phyloP scores from a whole-genome alignment of 2,797 vertebrate species.

The Oceanodroma leucorhoa region DNA sequence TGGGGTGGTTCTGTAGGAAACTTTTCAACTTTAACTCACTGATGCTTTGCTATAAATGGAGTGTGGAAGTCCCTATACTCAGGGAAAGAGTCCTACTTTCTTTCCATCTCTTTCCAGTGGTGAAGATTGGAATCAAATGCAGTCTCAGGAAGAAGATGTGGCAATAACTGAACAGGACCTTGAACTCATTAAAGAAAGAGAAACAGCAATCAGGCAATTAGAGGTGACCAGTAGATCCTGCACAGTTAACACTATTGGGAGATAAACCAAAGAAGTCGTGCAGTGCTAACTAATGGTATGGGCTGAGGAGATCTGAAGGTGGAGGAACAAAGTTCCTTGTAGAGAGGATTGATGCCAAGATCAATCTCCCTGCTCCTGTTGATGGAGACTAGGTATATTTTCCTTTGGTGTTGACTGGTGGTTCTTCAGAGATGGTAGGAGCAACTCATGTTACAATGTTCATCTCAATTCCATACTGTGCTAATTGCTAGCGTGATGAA shows the following conservation, averaged over 20 bases:
- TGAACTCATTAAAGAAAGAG: slow-evolving; percentile 94
- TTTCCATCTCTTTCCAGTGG: slow-evolving; percentile 78
- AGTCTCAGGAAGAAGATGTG: slow-evolving; percentile 85
- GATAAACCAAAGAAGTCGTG: neutral
- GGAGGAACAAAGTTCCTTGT: neutral
- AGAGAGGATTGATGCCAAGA: neutral
- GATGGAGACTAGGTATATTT: neutral
- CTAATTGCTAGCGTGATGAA: neutral
- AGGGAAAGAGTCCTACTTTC: neutral
- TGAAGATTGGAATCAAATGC: slow-evolving; percentile 91
- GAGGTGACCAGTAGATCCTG: slow-evolving; percentile 79
- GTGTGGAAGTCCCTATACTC: neutral
- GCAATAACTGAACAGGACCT: slow-evolving; percentile 93
- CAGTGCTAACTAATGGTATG: neutral
- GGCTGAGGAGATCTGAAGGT: slow-evolving; percentile 22
- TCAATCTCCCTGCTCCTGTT: neutral
- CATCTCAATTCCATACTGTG: neutral
- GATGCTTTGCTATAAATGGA: neutral
- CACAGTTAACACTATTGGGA: neutral
- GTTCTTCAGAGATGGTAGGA: neutral
- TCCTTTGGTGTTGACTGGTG: neutral
- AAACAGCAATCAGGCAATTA: slow-evolving; percentile 92
- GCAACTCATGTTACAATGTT: neutral
- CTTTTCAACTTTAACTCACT: neutral
- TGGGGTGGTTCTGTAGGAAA: neutral